Percentiles rank a stretch among this genome's conserved stretches.
phyloP scores from a whole-genome alignment of 2,888 invertebrate genomes.

The Netelia melanura region DNA sequence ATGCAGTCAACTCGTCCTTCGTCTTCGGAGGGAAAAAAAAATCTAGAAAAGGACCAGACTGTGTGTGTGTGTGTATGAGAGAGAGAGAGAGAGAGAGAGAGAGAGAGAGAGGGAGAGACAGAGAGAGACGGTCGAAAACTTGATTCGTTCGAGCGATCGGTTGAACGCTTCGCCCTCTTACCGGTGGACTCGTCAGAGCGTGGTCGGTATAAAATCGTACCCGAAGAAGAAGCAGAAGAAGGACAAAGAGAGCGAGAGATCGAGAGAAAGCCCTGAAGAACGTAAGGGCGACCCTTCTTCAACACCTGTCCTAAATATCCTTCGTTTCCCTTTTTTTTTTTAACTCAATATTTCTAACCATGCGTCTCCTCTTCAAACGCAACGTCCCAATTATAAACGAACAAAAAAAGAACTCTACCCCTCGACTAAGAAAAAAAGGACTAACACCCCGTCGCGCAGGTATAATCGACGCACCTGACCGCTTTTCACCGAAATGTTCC shows the following conservation, averaged over 20 bases:
- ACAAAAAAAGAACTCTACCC: neutral
- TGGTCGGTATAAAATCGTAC: neutral
- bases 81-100: too few species aligned
- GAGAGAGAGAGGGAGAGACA: slow-evolving; percentile 15
- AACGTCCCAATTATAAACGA: neutral
- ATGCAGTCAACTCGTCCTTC: slow-evolving; percentile 22
- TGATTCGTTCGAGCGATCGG: slow-evolving; percentile 55
- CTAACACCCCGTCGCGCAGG: neutral
- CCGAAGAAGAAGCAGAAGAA: neutral
- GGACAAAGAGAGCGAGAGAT: neutral
- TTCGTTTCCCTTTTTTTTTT: too few species aligned
- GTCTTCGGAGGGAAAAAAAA: slow-evolving; percentile 27
- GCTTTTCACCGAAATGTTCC: neutral
- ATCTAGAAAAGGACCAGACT: neutral
- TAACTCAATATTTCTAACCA: neutral
- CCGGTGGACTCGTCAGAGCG: slow-evolving; percentile 9
- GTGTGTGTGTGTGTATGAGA: neutral
- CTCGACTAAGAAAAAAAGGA: neutral
- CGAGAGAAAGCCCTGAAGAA: neutral
- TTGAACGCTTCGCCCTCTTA: slow-evolving; percentile 21
- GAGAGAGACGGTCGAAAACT: slow-evolving; percentile 46
- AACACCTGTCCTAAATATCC: neutral
- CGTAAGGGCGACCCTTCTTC: too few species aligned
- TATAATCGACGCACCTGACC: neutral
- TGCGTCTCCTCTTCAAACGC: neutral